Evolutionary conservation across 2,113 vertebrate genomes (phyloP).

Genomic region (Climacteris rufus): DNA sequence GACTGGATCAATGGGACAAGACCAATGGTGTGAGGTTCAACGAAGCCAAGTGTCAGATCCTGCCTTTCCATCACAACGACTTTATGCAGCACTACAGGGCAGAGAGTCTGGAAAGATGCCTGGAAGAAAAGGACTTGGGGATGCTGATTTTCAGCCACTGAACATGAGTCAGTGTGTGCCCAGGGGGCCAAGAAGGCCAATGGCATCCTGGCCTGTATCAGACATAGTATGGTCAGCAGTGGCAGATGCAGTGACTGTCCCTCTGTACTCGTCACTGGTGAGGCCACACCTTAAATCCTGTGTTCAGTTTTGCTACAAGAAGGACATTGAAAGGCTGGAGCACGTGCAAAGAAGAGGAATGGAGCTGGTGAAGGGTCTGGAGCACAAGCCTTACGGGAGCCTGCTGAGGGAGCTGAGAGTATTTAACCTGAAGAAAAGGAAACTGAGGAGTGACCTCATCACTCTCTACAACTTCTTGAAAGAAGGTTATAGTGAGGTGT

Average conservation of each 20-base stretch:
- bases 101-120: neutral
- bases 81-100: fast-evolving
- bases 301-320: neutral
- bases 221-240: neutral
- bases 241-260: fast-evolving
- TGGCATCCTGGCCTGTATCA: neutral
- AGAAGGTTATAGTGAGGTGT: neutral
- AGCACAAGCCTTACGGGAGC: neutral
- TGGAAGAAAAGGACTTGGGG: neutral
- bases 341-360: fast-evolving
- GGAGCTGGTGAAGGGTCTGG: neutral
- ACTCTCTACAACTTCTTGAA: neutral
- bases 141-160: neutral
- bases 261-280: neutral
- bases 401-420: neutral
- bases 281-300: neutral
- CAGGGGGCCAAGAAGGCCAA: neutral
- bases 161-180: neutral
- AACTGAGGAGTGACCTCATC: neutral
- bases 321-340: neutral
- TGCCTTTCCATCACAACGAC: neutral
- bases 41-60: neutral
- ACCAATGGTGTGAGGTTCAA: neutral
- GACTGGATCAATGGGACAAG: neutral
- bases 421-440: neutral